phyloP scores from a whole-genome alignment of 92 coral and sea anemone species.

The Zoanthus sociatus region DNA sequence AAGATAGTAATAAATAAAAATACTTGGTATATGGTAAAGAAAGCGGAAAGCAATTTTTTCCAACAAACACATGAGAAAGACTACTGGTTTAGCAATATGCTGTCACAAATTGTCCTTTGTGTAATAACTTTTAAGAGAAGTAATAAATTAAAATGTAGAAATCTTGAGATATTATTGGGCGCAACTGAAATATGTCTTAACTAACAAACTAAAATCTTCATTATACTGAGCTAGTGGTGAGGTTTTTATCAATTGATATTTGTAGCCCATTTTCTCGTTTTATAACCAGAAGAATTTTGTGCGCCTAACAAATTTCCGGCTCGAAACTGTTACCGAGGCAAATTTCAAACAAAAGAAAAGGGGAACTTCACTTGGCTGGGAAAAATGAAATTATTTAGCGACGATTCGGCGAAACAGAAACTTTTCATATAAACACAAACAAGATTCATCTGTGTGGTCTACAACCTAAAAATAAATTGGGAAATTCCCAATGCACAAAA shows the following conservation, averaged over 20 bases:
- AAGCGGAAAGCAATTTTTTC: not conserved
- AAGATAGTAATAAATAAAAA: too few relatives aligned
- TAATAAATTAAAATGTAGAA: not conserved
- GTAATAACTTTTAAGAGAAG: not conserved
- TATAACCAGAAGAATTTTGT: constrained; percentile 21
- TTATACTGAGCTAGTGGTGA: not conserved
- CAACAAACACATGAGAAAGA: not conserved
- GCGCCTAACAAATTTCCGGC: constrained; percentile 34
- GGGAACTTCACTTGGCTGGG: not conserved
- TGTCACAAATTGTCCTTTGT: not conserved
- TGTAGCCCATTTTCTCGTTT: not conserved
- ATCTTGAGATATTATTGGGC: not conserved
- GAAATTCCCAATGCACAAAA: too few relatives aligned
- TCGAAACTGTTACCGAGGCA: not conserved
- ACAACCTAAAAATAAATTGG: too few relatives aligned
- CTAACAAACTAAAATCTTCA: not conserved
- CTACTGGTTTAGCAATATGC: not conserved
- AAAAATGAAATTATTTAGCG: not conserved
- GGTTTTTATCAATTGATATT: not conserved
- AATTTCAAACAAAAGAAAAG: not conserved
- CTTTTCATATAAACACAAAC: not conserved
- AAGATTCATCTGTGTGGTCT: not conserved
- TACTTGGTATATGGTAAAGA: too few relatives aligned
- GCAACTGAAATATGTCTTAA: not conserved
- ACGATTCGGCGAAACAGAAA: not conserved